A percentile compares a stretch with the other conserved stretches of the same genome.
These are phyloP conservation scores for Trachops cirrhosus DNA, from an alignment of 2,797 vertebrate genomes.

Conservation along the genomic window DNA sequence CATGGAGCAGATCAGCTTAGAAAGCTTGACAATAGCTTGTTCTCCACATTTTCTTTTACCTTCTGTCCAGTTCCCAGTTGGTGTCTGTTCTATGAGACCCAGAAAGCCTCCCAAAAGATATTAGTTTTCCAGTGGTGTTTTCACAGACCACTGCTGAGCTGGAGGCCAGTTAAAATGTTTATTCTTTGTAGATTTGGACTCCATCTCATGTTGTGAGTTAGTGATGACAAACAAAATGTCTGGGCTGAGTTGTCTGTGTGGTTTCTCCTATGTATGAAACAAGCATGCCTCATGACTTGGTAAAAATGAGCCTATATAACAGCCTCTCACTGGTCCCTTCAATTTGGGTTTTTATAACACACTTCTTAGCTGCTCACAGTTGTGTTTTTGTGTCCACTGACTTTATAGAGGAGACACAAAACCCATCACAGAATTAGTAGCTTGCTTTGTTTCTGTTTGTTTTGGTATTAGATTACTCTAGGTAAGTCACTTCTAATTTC, in stretches of 20 bases:
- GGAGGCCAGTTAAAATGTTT: conserved; percentile 25
- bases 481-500: background rate
- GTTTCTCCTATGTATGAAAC: background rate
- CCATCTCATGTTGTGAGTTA: background rate
- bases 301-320: background rate
- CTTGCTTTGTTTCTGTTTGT: background rate
- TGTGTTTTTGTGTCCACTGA: background rate
- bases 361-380: background rate
- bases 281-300: background rate
- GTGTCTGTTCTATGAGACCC: background rate
- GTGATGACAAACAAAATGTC: background rate
- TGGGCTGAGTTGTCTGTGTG: background rate
- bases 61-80: background rate
- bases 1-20: background rate
- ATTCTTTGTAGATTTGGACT: background rate
- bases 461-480: conserved; percentile 2
- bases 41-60: background rate
- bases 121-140: conserved; percentile 42
- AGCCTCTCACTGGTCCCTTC: background rate
- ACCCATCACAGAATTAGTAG: background rate
- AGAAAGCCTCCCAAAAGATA: background rate
- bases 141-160: background rate
- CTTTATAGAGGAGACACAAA: background rate
- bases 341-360: conserved; percentile 10
- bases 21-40: background rate